Evolutionary conservation across 2,888 invertebrate species (phyloP), one percentile per base, ranked within the genome.

Genomic region (Netelia melanura): DNA sequence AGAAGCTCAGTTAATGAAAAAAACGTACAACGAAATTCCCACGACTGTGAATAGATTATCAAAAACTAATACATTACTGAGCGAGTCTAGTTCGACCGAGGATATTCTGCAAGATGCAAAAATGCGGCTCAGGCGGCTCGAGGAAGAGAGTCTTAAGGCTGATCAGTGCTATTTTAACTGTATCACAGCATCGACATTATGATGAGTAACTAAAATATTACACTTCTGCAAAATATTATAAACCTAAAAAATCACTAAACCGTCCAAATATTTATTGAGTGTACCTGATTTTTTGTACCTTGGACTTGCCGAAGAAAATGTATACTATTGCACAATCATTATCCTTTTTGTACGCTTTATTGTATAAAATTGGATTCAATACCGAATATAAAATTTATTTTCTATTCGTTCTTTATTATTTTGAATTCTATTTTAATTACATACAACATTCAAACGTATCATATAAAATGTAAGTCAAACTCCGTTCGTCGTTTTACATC

Each of bases 401-500:
- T 89, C 92, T 92, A 93, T 88, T 84, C 38, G 82, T 84, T 87
- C 87, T 89, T 86, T 85, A 85, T 87, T 87, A 87, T 84, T 85
- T 89, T 88, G 88, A 91, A 89, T 89, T 90, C 91, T 92, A 92
- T 89, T 89, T 90, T 92, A 90, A 93, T 93, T 93, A 93, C 93
- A 93, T 92, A 92, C 91, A 93, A 93, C 93, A 93, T 92, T 93
- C 86, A 93, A 92, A 91, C 90, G 91, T 93, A 92, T 90, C 90
- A 92, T 94, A 93, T 91, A 93, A 93, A 93, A 93, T 92, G 91
- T 92, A 91, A 92, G 90, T 93, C 91, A 91, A 91, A 89, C 87
- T 90, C 89, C 90, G 85, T 91, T 91, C 76, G 81, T 88, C 82
- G 90, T 89, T 90, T 89, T 91, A 89, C 92, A 93, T 93, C 93